phyloP scores from a whole-genome alignment of 2,888 invertebrate species.

The Gari tellinella region DNA sequence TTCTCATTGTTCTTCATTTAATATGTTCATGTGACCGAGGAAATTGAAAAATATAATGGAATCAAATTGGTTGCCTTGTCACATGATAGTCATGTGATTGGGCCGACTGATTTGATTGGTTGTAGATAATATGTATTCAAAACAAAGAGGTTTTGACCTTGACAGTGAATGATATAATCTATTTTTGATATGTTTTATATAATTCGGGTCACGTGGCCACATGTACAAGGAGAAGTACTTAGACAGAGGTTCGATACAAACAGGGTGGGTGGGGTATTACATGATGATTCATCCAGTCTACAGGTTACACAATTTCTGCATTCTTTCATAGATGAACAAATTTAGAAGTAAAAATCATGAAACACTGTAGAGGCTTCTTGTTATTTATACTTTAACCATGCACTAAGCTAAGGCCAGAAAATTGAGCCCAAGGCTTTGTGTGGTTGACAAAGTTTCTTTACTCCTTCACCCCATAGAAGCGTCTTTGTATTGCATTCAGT shows the following conservation, averaged over 20 bases:
- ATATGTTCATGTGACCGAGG: neutral
- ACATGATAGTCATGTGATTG: conserved; percentile 8
- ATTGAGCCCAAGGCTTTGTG: too few species aligned
- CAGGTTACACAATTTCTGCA: conserved; percentile 36
- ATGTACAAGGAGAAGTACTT: too few species aligned
- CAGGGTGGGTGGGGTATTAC: conserved; percentile 4
- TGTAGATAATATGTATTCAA: conserved; percentile 34
- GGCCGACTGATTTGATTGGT: conserved; percentile 22
- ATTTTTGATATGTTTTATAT: conserved; percentile 66
- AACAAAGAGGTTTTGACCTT: conserved; percentile 34
- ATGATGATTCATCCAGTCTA: neutral
- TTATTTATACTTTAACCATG: too few species aligned
- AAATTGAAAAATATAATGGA: neutral
- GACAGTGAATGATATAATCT: conserved; percentile 43
- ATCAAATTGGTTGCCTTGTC: too few species aligned
- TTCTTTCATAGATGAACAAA: conserved; percentile 52
- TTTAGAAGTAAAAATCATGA: conserved; percentile 50
- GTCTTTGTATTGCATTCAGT: too few species aligned
- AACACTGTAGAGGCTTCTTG: conserved; percentile 3
- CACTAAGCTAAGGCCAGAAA: too few species aligned
- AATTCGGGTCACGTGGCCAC: conserved; percentile 9
- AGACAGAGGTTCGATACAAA: conserved; percentile 10
- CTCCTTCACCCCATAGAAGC: too few species aligned
- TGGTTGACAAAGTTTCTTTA: too few species aligned
- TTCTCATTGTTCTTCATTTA: neutral